Evolutionary conservation across 2,888 invertebrate species (phyloP).

Genomic region (Carcina quercana): DNA sequence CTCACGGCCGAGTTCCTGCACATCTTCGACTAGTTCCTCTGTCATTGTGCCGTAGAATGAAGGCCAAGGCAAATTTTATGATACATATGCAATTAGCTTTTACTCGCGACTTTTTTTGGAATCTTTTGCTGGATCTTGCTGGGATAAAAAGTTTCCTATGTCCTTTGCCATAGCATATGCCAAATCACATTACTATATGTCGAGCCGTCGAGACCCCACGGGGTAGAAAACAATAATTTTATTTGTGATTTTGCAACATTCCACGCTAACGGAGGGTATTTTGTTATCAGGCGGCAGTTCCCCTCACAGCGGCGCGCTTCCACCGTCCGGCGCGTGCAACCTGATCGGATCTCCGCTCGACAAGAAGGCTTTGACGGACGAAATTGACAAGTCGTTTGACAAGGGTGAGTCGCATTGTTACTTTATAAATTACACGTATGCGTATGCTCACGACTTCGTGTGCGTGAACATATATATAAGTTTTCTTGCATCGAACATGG

Average conservation of each 20-base stretch:
- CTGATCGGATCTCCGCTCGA: constrained; percentile 40
- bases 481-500: too few species aligned
- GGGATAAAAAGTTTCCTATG: too few species aligned
- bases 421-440: background rate
- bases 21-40: constrained; percentile 95
- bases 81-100: too few species aligned
- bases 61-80: too few species aligned
- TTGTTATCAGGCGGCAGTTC: constrained; percentile 46
- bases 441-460: too few species aligned
- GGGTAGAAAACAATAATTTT: background rate
- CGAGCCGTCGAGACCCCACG: too few species aligned
- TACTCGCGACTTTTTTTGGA: too few species aligned
- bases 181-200: too few species aligned
- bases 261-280: too few species aligned
- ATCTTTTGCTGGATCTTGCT: too few species aligned
- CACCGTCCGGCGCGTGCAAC: constrained; percentile 23
- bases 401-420: constrained; percentile 38
- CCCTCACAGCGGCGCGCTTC: constrained; percentile 40
- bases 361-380: constrained; percentile 47
- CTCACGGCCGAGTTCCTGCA: constrained; percentile 92
- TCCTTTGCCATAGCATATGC: too few species aligned
- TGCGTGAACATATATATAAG: background rate
- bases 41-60: too few species aligned
- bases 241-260: constrained; percentile 1
- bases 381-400: constrained; percentile 63